Conservation (phyloP, 2,888 invertebrate species). For the Xestia rhomboidea region DNA sequence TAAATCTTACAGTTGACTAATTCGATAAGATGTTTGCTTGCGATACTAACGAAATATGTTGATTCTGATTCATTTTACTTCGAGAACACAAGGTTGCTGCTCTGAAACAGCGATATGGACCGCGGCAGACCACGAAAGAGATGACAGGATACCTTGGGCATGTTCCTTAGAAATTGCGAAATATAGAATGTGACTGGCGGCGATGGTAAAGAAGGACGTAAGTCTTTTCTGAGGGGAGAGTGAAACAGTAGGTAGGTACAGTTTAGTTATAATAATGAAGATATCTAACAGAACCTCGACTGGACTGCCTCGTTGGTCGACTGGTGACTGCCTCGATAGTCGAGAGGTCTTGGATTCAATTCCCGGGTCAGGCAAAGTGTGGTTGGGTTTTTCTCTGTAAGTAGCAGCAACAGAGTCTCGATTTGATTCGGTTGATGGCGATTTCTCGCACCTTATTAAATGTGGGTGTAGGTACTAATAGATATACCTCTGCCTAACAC, state of each 20-base stretch:
- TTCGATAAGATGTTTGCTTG: not conserved
- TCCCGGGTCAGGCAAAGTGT: no score
- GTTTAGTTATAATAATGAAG: not conserved
- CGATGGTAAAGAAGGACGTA: not conserved
- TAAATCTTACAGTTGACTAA: constrained; percentile 14
- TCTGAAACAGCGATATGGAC: not conserved
- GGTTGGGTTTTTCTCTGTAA: no score
- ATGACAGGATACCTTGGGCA: not conserved
- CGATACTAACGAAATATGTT: not conserved
- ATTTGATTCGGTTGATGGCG: no score
- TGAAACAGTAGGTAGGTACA: not conserved
- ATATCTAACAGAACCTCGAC: no score
- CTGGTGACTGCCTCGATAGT: no score
- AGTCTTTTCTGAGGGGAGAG: not conserved
- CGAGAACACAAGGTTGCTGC: not conserved
- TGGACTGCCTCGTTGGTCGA: no score
- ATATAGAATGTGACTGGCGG: not conserved
- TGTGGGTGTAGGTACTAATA: no score
- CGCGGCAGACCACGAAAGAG: not conserved
- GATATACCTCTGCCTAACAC: no score
- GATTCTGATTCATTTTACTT: not conserved
- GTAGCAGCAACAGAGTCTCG: no score
- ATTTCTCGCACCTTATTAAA: no score
- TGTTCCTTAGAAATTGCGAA: not conserved
- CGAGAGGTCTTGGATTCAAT: no score